Percentiles rank a stretch among this genome's conserved stretches.
These are phyloP conservation scores for Watersipora subatra DNA, from an alignment of 1,140 invertebrate species.

Conservation along the genomic window DNA sequence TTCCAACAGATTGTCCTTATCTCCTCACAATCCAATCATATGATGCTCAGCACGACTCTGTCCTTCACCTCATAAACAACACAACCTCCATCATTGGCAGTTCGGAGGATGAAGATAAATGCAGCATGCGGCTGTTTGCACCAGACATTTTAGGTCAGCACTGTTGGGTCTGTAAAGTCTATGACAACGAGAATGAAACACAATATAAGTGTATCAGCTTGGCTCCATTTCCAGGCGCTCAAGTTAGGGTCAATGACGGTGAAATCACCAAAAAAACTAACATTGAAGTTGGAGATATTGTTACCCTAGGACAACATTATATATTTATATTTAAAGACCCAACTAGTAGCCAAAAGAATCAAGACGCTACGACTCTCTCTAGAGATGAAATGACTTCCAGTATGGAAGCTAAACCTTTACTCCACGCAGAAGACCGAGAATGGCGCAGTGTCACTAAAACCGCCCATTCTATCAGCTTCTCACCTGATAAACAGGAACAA, in stretches of 20 bases:
- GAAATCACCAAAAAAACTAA: not conserved
- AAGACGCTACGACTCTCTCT: not conserved
- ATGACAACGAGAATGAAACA: not conserved
- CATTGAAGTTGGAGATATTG: not conserved
- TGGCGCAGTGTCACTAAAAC: not conserved
- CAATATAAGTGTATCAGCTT: not conserved
- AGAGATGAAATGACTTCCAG: not conserved
- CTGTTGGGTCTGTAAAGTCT: not conserved
- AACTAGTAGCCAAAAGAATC: not conserved
- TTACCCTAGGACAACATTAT: not conserved
- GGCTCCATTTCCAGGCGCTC: not conserved
- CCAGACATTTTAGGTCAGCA: not conserved
- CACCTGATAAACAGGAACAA: not conserved
- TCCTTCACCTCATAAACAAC: not conserved
- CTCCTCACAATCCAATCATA: not conserved
- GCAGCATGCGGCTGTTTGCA: not conserved
- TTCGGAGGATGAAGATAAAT: not conserved
- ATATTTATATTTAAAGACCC: constrained; percentile 2
- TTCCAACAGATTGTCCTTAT: constrained; percentile 1
- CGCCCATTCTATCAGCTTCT: not conserved
- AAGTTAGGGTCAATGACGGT: not conserved
- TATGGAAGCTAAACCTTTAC: not conserved
- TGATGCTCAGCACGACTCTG: not conserved
- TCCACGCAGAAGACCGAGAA: not conserved
- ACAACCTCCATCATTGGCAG: not conserved